Evolutionary conservation across 2,797 vertebrate genomes (phyloP), one percentile per base, ranked within the genome.

Genomic region (Sebastes vulpes): DNA sequence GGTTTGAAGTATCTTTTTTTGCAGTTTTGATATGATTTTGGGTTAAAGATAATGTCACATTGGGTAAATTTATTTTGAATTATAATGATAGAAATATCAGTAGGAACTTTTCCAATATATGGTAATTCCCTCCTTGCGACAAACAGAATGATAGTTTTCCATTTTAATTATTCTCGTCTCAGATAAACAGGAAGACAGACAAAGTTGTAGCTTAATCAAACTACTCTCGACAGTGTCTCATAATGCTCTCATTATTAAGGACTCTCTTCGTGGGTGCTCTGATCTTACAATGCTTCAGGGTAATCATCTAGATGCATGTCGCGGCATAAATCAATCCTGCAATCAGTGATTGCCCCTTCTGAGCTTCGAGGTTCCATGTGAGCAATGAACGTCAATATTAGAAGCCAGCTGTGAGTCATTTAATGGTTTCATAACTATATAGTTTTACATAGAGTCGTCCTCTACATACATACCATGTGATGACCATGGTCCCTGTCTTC

Each of bases 291-390:
- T 14, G 31, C 31, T 23, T 53, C 3, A 52, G 14, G 29, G 58
- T 18, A 81, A 76, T 87, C 76, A 80, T 53, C 6, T 53, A 23
- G 46, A 81, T 64, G 50, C 64, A 20, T 12, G 52, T 21, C 28
- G 1, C 38, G 53, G 26, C 14, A 54, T 38, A 50, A 50, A 82
- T 76, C 78, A 84, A 72, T 69, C 67, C 21, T 3, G 31, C 42
- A 82, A 78, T 84, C 74, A 86, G 48, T 12, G 5, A 58, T 58
- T n/a, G 48, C 48, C 58, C 61, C 65, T 4, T 52, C 79, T 69
- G 71, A 72, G 65, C 18, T n/a, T 7, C 29, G 28, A 63, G 59
- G 16, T 53, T 70, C 20, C 31, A 75, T n/a, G 4, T 58, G 12
- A 21, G 14, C 16, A 23, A 53, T 48, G 0, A 50, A 42, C 7